phyloP scores from a whole-genome alignment of 2,888 invertebrate species.

The Congeria kusceri region DNA sequence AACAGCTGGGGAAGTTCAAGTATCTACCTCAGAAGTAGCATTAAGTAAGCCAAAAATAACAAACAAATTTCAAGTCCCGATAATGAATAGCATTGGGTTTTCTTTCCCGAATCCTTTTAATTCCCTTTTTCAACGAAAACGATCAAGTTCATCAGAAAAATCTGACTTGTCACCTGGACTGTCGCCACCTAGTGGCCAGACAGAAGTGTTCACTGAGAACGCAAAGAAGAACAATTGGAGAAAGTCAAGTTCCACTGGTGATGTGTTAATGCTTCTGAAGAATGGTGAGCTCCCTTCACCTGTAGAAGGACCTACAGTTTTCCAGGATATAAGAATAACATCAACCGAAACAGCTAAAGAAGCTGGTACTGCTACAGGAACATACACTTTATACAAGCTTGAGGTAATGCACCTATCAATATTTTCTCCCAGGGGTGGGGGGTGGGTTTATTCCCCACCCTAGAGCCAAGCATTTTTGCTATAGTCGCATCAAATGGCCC shows the following conservation, averaged over 20 bases:
- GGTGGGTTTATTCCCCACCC: no score
- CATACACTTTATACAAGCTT: conserved; percentile 76
- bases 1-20: background rate
- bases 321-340: conserved; percentile 67
- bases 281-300: background rate
- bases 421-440: no score
- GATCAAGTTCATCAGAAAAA: background rate
- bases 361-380: conserved; percentile 40
- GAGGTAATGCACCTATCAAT: no score
- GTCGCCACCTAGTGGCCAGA: background rate
- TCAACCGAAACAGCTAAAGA: conserved; percentile 72
- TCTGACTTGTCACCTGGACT: background rate
- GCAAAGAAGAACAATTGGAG: background rate
- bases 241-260: background rate
- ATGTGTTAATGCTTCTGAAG: no score
- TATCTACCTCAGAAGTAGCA: conserved; percentile 1
- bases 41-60: background rate
- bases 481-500: no score
- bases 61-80: background rate
- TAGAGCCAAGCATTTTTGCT: no score
- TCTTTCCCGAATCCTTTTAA: background rate
- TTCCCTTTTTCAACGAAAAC: background rate
- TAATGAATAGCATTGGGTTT: background rate
- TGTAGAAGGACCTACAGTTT: conserved; percentile 18
- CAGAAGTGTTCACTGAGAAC: no score